phyloP scores from a whole-genome alignment of 2,797 vertebrate species.

The Heliangelus exortis region DNA sequence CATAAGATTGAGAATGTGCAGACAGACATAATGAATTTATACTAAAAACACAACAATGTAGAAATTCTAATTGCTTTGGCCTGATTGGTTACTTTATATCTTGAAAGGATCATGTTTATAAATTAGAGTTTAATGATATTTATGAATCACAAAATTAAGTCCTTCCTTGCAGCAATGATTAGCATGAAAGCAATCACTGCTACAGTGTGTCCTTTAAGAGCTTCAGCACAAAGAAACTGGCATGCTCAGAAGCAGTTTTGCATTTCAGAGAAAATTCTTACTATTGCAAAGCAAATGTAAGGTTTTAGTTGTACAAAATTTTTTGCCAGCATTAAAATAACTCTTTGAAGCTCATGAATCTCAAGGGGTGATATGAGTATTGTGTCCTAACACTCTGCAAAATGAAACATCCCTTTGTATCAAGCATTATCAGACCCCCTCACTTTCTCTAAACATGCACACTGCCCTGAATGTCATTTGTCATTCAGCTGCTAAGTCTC shows the following conservation, averaged over 20 bases:
- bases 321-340: not conserved
- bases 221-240: not conserved
- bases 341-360: not conserved
- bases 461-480: not conserved
- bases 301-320: not conserved
- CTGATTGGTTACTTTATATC: constrained; percentile 8
- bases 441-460: not conserved
- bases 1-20: constrained; percentile 27
- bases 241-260: not conserved
- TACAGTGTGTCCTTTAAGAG: not conserved
- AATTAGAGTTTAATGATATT: not conserved
- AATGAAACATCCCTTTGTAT: not conserved
- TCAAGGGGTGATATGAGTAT: not conserved
- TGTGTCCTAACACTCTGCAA: not conserved
- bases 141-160: constrained; percentile 24
- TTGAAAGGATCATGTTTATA: constrained; percentile 16
- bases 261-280: not conserved
- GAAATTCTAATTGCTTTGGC: not conserved
- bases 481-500: not conserved
- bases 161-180: not conserved
- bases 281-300: not conserved
- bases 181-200: constrained; percentile 10
- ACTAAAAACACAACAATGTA: not conserved
- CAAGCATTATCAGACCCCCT: not conserved
- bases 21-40: constrained; percentile 11